A percentile compares a stretch with the other conserved stretches of the same genome.
Conservation (phyloP, 2,888 invertebrate genomes). For the Pheosia tremula region DNA sequence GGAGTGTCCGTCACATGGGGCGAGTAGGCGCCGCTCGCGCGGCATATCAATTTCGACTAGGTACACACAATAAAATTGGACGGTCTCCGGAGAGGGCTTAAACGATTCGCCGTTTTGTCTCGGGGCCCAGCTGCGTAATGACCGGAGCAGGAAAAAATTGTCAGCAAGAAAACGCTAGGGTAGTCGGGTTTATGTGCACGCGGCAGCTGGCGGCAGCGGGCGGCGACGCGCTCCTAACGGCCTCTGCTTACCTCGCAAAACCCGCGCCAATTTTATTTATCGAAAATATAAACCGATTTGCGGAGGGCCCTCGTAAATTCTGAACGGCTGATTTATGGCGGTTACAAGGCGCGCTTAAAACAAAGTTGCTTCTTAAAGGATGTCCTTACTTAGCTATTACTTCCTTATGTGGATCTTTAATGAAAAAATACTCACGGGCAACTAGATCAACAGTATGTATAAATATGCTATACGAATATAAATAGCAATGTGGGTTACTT, state of each 20-base stretch:
- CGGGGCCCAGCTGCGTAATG: conserved; percentile 84
- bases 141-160: conserved; percentile 84
- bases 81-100: conserved; percentile 84
- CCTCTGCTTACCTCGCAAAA: conserved; percentile 84
- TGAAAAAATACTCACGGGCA: conserved; percentile 9
- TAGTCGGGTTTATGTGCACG: conserved; percentile 82
- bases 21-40: conserved; percentile 64
- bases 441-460: neutral
- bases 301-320: conserved; percentile 82
- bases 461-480: conserved; percentile 10
- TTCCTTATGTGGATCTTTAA: conserved; percentile 44
- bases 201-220: conserved; percentile 70
- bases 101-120: conserved; percentile 85
- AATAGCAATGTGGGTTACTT: no score
- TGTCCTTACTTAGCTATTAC: conserved; percentile 56
- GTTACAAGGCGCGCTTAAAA: conserved; percentile 78
- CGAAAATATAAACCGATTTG: conserved; percentile 85
- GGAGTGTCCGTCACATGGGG: conserved; percentile 64
- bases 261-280: conserved; percentile 85
- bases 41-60: conserved; percentile 83
- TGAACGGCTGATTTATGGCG: conserved; percentile 81
- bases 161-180: conserved; percentile 84
- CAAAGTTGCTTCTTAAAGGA: conserved; percentile 76
- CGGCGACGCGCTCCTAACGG: conserved; percentile 80
- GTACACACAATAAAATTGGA: conserved; percentile 84